phyloP scores from a whole-genome alignment of 2,888 invertebrate genomes.

The Pomacea canaliculata region DNA sequence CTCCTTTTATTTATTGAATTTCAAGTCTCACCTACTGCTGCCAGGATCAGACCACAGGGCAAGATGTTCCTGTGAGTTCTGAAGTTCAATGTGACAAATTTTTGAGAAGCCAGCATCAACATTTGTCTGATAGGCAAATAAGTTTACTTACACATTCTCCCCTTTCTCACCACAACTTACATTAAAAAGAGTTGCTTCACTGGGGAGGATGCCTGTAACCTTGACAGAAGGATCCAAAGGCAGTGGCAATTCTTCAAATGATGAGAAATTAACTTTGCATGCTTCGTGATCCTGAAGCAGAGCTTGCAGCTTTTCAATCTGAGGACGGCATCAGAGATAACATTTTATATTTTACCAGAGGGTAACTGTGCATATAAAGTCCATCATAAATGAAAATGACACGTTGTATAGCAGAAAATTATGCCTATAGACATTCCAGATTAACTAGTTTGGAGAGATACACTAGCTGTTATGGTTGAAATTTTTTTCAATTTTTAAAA shows the following conservation, averaged over 20 bases:
- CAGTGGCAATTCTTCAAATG: slow-evolving; percentile 92
- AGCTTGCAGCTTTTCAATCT: slow-evolving; percentile 87
- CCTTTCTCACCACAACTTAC: slow-evolving; percentile 39
- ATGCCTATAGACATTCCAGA: too few species aligned
- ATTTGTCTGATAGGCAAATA: too few species aligned
- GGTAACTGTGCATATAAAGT: not conserved
- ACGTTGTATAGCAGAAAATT: not conserved
- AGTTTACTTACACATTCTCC: too few species aligned
- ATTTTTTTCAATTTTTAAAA: too few species aligned
- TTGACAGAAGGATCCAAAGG: slow-evolving; percentile 93
- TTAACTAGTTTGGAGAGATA: too few species aligned
- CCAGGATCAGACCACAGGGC: too few species aligned
- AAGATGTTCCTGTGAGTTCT: too few species aligned
- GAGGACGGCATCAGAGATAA: slow-evolving; percentile 10
- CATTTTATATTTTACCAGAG: not conserved
- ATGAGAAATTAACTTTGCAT: slow-evolving; percentile 76
- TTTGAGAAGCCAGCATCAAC: too few species aligned
- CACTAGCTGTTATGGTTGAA: too few species aligned
- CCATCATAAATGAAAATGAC: not conserved
- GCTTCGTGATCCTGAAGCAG: slow-evolving; percentile 75
- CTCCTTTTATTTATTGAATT: too few species aligned
- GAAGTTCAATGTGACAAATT: too few species aligned
- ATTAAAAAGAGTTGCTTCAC: slow-evolving; percentile 93
- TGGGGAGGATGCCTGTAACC: slow-evolving; percentile 83
- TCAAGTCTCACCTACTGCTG: too few species aligned